Evolutionary conservation across 2,113 vertebrate species (phyloP), one percentile per base, ranked within the genome.

Genomic region (Centropristis striata): DNA sequence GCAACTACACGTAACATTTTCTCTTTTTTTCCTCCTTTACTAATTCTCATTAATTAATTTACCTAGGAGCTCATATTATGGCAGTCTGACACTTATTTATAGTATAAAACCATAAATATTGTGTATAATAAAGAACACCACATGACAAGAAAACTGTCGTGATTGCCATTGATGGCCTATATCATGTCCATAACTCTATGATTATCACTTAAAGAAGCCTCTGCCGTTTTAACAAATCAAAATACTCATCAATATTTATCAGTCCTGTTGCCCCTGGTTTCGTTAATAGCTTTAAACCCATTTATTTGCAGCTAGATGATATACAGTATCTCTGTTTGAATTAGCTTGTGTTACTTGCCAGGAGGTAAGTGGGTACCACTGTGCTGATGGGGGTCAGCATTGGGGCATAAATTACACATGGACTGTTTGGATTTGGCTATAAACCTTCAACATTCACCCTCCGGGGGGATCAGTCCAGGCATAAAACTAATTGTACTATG

Each of bases 401-500:
- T 9, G 15, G 53, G 63, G 80, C 70, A 72, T 83, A 81, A 83
- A 85, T 85, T 85, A 65, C 70, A 78, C 74, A 66, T 36, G 36
- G 65, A 47, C 72, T 74, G 60, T 77, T 83, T 81, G 60, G 76
- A 77, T 67, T 68, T 73, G 27, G 51, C 64, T 36, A 75, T 83
- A 75, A 81, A 82, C 70, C 58, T 15, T 60, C 69, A 39, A 20
- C 57, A 36, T 67, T 42, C 51, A 57, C 54, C 47, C 82, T 80
- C 21, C 0, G 4, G 71, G 32, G 61, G 44, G 71, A 42, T 55
- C 49, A 59, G 81, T 53, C 28, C 55, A 84, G 25, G 58, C 73
- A 84, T 84, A 54, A 78, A 79, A 81, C 77, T 76, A 90, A 86
- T 80, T 75, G 55, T 75, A 53, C 60, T 50, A 2, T 73, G 78